Base-by-base conservation (phyloP, 2,888 invertebrate species). In the Saturnia japonica region DNA sequence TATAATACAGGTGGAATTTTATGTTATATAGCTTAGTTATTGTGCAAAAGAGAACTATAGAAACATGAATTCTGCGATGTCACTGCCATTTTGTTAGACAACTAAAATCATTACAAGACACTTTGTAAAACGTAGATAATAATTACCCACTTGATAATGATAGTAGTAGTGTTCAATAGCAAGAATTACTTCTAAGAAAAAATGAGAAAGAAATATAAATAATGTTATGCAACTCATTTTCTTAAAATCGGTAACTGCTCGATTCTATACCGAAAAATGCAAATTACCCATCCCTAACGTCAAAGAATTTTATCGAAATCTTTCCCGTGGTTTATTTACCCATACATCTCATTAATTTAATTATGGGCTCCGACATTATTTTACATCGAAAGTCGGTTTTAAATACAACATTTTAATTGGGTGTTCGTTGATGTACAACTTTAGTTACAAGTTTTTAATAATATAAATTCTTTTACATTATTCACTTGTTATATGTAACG, bases 331-430 rank as follows among this genome's bases (percentile, higher is more conserved):
- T 40, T 64, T 64, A 64, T 64, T 64, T 40, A 64, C 40, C n/a
- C n/a, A 40, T 40, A 64, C 1, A 64, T 64, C 64, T 64, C 64
- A 40, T 64, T 64, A 64, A 64, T 40, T 64, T 40, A 64, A 64
- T 64, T 64, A 64, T 40, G 64, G 62, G 8, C n/a, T n/a, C 40
- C 16, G 7, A 40, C 40, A 40, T 60, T 60, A 60, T 64, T 64
- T 64, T 64, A 64, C 64, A 64, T 40, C 19, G 64, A 64, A 64
- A 19, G 34, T 64, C 1, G 16, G 22, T 19, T 60, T 60, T 40
- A 64, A 64, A 64, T 19, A 19, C 4, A 64, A 64, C 64, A 40
- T 64, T 40, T 64, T 64, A 64, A 64, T 64, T 64, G 64, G 64
- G 40, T 64, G 64, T 64, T 40, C 64, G 40, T 40, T 62, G 60